These are phyloP conservation scores for Masnerella sp. DNA, from an alignment of 2,888 invertebrate genomes.

Conservation along the genomic window DNA sequence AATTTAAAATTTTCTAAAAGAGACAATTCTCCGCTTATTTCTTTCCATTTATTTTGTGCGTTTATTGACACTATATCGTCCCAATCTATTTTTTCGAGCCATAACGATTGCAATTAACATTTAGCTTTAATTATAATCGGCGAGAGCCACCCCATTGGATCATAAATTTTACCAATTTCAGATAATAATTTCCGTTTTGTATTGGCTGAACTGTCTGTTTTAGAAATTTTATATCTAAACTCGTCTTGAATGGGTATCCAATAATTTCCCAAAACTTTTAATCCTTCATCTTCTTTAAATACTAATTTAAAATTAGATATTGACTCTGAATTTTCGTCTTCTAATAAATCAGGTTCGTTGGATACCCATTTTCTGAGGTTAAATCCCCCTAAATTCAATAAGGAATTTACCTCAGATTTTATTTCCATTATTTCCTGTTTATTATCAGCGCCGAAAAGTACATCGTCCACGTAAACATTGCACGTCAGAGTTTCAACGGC, in stretches of 20 bases:
- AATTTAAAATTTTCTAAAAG: not conserved
- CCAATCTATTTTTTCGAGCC: not conserved
- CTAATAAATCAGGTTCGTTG: not conserved
- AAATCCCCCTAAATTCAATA: not conserved
- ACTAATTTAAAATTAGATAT: not conserved
- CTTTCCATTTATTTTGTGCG: not conserved
- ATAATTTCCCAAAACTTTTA: not conserved
- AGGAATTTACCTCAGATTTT: not conserved
- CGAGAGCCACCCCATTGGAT: not conserved
- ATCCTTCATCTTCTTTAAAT: not conserved
- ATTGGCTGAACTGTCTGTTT: not conserved
- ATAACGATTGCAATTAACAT: not conserved
- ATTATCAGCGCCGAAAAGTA: not conserved
- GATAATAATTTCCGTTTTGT: not conserved
- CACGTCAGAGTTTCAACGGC: not conserved
- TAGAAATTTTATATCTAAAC: not conserved
- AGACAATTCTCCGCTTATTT: not conserved
- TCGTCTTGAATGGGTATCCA: not conserved
- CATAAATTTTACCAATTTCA: not conserved
- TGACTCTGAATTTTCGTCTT: not conserved
- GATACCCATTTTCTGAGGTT: not conserved
- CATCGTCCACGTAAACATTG: slow-evolving; percentile 1
- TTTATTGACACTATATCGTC: not conserved
- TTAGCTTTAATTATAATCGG: not conserved
- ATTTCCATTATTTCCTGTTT: not conserved